These are phyloP conservation scores for Pseudolycoriella hygida DNA, from an alignment of 2,888 invertebrate genomes.

Conservation along the genomic window DNA sequence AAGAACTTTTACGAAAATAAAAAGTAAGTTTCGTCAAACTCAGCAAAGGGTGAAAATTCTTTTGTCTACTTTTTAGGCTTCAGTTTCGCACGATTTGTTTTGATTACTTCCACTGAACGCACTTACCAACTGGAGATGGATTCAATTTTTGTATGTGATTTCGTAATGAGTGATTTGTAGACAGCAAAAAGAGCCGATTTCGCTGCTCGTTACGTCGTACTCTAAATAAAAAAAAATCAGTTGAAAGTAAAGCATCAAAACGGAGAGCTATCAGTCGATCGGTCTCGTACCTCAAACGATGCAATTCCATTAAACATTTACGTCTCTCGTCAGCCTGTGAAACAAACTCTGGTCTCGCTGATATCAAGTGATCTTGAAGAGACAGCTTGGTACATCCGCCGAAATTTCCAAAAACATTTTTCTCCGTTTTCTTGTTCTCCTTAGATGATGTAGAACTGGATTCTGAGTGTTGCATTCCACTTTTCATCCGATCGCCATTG, in stretches of 20 bases:
- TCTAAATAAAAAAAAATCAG: constrained; percentile 1
- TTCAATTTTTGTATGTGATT: constrained; percentile 15
- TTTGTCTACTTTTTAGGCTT: too few relatives aligned
- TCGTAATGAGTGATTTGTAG: constrained; percentile 17
- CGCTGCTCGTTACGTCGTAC: constrained; percentile 4
- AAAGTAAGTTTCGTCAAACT: too few relatives aligned
- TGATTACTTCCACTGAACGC: too few relatives aligned
- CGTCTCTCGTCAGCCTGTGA: constrained; percentile 35
- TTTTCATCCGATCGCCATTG: not conserved
- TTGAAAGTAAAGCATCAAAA: not conserved
- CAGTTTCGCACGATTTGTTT: too few relatives aligned
- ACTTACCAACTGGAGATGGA: not conserved
- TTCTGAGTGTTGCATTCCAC: not conserved
- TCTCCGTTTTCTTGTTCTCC: constrained; percentile 9
- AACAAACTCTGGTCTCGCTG: constrained; percentile 53
- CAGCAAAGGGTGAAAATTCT: too few relatives aligned
- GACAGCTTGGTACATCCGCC: constrained; percentile 24
- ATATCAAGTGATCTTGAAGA: constrained; percentile 50
- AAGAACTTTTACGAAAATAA: too few relatives aligned
- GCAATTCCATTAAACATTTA: constrained; percentile 13
- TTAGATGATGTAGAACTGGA: not conserved
- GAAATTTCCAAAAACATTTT: not conserved
- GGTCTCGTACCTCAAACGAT: constrained; percentile 4
- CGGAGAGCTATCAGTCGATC: not conserved
- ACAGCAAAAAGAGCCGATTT: constrained; percentile 11